Percentiles rank a stretch among this genome's conserved stretches.
phyloP scores from a whole-genome alignment of 2,888 invertebrate genomes.

The Drosophila pullipes region DNA sequence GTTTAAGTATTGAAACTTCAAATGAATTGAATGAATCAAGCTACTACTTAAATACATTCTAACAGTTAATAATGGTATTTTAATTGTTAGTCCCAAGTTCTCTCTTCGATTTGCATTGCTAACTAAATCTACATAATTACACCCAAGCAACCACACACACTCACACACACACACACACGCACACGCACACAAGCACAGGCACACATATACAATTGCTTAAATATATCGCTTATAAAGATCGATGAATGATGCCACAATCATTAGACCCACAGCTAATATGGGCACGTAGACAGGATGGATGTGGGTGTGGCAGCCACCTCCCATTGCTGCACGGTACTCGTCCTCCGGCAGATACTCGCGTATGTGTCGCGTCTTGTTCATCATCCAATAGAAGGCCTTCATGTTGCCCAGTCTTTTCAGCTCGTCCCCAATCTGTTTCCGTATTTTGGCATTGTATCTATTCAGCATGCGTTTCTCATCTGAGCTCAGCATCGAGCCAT shows the following conservation, averaged over 20 bases:
- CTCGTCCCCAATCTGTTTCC: constrained; percentile 90
- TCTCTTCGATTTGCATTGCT: constrained; percentile 71
- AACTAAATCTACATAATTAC: constrained; percentile 69
- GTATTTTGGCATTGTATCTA: constrained; percentile 90
- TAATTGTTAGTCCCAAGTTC: constrained; percentile 75
- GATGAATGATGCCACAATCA: constrained; percentile 37
- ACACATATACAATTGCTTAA: constrained; percentile 24
- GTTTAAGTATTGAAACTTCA: constrained; percentile 45
- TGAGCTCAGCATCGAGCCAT: constrained; percentile 90
- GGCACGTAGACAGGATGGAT: constrained; percentile 13
- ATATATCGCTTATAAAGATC: constrained; percentile 30
- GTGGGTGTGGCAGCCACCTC: constrained; percentile 42
- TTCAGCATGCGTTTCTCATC: constrained; percentile 94
- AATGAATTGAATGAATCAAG: constrained; percentile 30
- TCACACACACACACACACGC: constrained; percentile 3
- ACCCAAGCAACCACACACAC: constrained; percentile 39
- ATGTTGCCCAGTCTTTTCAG: constrained; percentile 89
- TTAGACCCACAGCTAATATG: constrained; percentile 18
- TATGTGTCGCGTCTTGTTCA: constrained; percentile 91
- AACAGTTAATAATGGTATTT: constrained; percentile 56
- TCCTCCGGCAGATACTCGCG: constrained; percentile 86
- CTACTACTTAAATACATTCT: constrained; percentile 48
- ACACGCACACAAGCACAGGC: constrained; percentile 17
- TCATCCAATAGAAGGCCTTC: constrained; percentile 93
- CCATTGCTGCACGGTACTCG: constrained; percentile 83